Base-by-base conservation (phyloP, 2,888 invertebrate genomes). In the Agonopterix arenella region DNA sequence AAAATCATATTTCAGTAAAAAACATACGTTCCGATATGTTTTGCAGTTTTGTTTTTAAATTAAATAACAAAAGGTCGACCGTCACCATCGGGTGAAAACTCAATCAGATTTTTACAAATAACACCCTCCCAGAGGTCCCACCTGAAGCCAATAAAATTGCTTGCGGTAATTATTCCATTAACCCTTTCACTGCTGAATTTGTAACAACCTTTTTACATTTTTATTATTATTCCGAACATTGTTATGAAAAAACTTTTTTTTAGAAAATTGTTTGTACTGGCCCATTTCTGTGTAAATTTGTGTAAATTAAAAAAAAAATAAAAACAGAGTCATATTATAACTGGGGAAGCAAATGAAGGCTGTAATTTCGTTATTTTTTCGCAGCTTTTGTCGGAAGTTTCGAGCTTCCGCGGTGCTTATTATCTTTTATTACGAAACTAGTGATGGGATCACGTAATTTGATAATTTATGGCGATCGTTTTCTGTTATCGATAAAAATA, bases 361-460 rank as follows among this genome's bases (percentile, higher is more conserved):
- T 43, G 42, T 47, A 53, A 52, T 56, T 52, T 58, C 53, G 50
- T 55, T 54, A 56, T 54, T 53, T 53, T 48, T 49, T 48, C 40
- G 46, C 40, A 37, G 44, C 53, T 45, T 54, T 59, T 54, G 56
- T 58, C 48, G 45, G 47, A 38, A 44, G 48, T 51, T 49, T 36
- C 44, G 49, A 45, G 50, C 51, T 58, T 57, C 55, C 55, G 48
- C 49, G 45, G 46, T 52, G 56, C 56, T 55, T 58, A 59, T 62
- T 60, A 60, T 58, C 54, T 57, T 58, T 61, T 59, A 59, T 59
- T 53, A 56, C 52, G 40, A 40, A 5, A 7, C n/a, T 56, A 59
- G 58, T 45, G 61, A 38, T 47, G 61, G 11, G 48, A 36, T 48
- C 46, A 10, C 4, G 40, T 11, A 52, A 51, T 49, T 45, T 42